Percentiles rank a stretch among this genome's conserved stretches.
Conservation (phyloP, 2,888 invertebrate species). For the Cephonodes hylas region DNA sequence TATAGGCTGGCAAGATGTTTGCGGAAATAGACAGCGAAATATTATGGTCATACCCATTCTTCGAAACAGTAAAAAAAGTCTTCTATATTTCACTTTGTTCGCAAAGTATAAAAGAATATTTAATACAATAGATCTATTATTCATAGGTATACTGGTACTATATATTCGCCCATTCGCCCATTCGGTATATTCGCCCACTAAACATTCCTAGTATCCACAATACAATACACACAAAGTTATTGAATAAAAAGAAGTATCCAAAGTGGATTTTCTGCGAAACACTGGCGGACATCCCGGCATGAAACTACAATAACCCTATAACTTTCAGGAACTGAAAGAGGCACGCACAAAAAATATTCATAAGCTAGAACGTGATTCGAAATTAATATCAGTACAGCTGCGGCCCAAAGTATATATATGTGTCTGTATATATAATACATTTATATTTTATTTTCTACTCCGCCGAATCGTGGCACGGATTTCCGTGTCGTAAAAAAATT, state of each 20-base stretch:
- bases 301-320: constrained; percentile 15
- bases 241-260: background rate
- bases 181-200: background rate
- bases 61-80: background rate
- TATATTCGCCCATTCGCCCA: no score
- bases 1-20: no score
- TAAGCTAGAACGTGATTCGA: constrained; percentile 44
- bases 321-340: constrained; percentile 23
- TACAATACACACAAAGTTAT: background rate
- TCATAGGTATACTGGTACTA: no score
- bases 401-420: constrained; percentile 19
- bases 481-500: constrained; percentile 18
- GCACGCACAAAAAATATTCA: constrained; percentile 39
- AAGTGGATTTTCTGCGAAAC: background rate
- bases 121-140: background rate
- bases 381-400: constrained; percentile 38
- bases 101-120: background rate
- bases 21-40: no score
- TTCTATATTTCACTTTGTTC: no score
- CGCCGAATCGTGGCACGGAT: background rate
- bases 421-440: no score
- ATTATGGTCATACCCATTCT: no score
- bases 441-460: constrained; percentile 2
- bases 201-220: background rate
- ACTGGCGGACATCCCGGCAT: background rate